Percentiles rank a stretch among this genome's conserved stretches.
These are phyloP conservation scores for Gymnodraco acuticeps DNA, from an alignment of 2,797 vertebrate species.

Conservation along the genomic window DNA sequence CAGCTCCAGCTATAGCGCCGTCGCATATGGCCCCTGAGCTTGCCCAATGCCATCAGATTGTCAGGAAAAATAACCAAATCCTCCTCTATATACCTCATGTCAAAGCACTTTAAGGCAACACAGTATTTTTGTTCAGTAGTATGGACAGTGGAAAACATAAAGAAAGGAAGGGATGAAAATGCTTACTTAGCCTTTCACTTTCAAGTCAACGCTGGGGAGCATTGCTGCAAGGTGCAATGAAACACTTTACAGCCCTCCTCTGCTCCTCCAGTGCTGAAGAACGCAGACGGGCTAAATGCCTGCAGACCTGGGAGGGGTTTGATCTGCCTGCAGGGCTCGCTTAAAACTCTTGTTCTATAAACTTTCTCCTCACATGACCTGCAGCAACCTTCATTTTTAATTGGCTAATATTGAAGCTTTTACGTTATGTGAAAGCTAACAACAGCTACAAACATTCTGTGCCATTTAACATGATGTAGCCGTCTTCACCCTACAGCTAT, in stretches of 20 bases:
- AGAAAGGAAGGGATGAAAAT: slow-evolving; percentile 54
- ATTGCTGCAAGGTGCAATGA: slow-evolving; percentile 63
- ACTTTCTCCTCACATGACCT: slow-evolving; percentile 39
- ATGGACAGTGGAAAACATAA: slow-evolving; percentile 25
- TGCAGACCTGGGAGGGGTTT: slow-evolving; percentile 35
- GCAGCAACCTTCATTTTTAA: slow-evolving; percentile 3
- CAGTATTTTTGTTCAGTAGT: slow-evolving; percentile 21
- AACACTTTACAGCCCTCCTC: slow-evolving; percentile 55
- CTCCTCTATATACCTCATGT: slow-evolving; percentile 25
- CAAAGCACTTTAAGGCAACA: slow-evolving; percentile 28
- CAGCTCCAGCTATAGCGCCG: slow-evolving; percentile 18
- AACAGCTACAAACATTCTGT: slow-evolving; percentile 22
- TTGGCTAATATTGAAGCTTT: neutral
- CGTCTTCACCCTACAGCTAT: slow-evolving; percentile 47
- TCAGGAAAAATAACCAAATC: slow-evolving; percentile 19
- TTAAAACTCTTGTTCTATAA: slow-evolving; percentile 34
- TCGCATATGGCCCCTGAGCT: slow-evolving; percentile 38
- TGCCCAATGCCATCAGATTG: slow-evolving; percentile 18
- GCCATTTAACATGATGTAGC: slow-evolving; percentile 26
- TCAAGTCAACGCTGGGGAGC: slow-evolving; percentile 48
- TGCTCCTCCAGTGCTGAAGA: slow-evolving; percentile 36
- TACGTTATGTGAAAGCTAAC: slow-evolving; percentile 4
- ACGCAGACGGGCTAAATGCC: slow-evolving; percentile 47
- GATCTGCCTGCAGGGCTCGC: slow-evolving; percentile 38
- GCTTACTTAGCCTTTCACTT: slow-evolving; percentile 71